Percentiles rank a stretch among this genome's conserved stretches.
phyloP scores from a whole-genome alignment of 1,140 invertebrate species.

The Cardiocondyla obscurior region DNA sequence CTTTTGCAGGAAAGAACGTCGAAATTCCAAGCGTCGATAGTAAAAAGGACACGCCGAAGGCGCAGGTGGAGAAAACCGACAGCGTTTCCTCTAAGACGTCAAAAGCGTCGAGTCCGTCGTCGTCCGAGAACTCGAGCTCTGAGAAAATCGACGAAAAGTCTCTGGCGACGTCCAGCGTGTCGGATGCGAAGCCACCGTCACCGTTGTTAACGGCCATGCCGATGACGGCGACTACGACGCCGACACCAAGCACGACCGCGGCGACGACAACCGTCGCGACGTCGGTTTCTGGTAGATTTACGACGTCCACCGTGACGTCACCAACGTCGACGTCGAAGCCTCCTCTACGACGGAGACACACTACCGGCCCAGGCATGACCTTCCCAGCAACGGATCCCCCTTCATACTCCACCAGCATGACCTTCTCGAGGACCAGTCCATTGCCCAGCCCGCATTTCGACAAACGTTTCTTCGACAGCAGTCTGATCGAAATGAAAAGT shows the following conservation, averaged over 20 bases:
- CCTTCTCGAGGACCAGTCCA: slow-evolving; percentile 82
- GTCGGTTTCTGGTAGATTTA: slow-evolving; percentile 73
- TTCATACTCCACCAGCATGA: slow-evolving; percentile 81
- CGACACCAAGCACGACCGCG: neutral
- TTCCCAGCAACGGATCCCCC: slow-evolving; percentile 82
- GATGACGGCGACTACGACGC: neutral
- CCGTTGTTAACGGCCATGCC: neutral
- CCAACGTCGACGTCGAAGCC: slow-evolving; percentile 80
- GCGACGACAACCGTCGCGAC: neutral
- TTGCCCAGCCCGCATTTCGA: slow-evolving; percentile 89
- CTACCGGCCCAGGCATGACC: slow-evolving; percentile 81
- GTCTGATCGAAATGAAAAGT: slow-evolving; percentile 91
- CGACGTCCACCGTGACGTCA: slow-evolving; percentile 79
- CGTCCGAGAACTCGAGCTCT: slow-evolving; percentile 83
- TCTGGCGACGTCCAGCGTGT: slow-evolving; percentile 75
- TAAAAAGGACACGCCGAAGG: slow-evolving; percentile 64
- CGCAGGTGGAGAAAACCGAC: slow-evolving; percentile 74
- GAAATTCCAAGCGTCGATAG: slow-evolving; percentile 52
- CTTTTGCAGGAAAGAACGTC: slow-evolving; percentile 69
- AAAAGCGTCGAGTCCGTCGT: slow-evolving; percentile 83
- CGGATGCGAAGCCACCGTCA: slow-evolving; percentile 71
- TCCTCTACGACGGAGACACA: slow-evolving; percentile 79
- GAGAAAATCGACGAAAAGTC: slow-evolving; percentile 82
- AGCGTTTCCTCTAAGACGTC: slow-evolving; percentile 81
- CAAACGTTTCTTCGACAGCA: slow-evolving; percentile 91